Percentiles rank a stretch among this genome's conserved stretches.
phyloP scores from a whole-genome alignment of 2,888 invertebrate species.

The Patella ulyssiponensis region DNA sequence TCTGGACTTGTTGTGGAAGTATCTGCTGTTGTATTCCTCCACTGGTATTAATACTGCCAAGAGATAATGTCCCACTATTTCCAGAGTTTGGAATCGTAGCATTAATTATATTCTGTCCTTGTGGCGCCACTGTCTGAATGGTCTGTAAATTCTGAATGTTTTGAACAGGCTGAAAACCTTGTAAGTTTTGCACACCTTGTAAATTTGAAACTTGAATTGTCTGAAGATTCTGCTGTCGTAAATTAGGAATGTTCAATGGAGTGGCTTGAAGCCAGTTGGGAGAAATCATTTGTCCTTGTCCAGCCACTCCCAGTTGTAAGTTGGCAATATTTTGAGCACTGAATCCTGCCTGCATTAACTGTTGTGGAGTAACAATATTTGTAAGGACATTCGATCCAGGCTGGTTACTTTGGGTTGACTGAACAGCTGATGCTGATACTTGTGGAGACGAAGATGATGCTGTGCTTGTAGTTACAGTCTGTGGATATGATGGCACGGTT shows the following conservation, averaged over 20 bases:
- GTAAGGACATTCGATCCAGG: conserved; percentile 32
- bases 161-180: conserved; percentile 51
- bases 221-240: conserved; percentile 49
- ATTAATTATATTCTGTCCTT: conserved; percentile 50
- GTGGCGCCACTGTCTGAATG: conserved; percentile 53
- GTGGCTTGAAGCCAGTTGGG: conserved; percentile 48
- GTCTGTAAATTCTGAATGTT: conserved; percentile 53
- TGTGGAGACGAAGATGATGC: conserved; percentile 47
- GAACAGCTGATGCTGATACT: neutral
- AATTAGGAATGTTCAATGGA: conserved; percentile 53
- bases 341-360: conserved; percentile 48
- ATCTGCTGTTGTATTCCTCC: conserved; percentile 19
- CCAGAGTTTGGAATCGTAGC: conserved; percentile 27
- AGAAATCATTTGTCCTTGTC: conserved; percentile 56
- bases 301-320: conserved; percentile 43
- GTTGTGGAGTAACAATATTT: conserved; percentile 48
- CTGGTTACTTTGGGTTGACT: neutral
- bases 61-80: conserved; percentile 36
- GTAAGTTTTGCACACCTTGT: conserved; percentile 56
- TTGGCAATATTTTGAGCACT: conserved; percentile 50
- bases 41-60: conserved; percentile 14
- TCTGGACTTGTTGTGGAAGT: conserved; percentile 26
- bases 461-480: conserved; percentile 43
- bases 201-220: conserved; percentile 61
- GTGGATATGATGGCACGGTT: conserved; percentile 48